These are phyloP conservation scores for Tipula lateralis DNA, from an alignment of 2,888 invertebrate genomes.

Conservation along the genomic window DNA sequence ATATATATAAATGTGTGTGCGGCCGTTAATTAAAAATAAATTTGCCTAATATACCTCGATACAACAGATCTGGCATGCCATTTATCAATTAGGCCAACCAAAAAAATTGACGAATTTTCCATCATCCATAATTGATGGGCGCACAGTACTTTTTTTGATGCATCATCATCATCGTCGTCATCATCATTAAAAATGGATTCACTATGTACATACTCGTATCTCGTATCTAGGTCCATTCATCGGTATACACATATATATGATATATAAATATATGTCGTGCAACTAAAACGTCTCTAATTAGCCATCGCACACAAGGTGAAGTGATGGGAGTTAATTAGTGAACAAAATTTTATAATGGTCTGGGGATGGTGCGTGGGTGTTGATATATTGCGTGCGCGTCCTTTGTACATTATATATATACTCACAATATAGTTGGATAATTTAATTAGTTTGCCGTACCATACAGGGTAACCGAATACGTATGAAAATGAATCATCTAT, in stretches of 20 bases:
- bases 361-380: not conserved
- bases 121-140: conserved; percentile 5
- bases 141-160: not conserved
- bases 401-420: not conserved
- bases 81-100: not conserved
- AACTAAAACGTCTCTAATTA: not conserved
- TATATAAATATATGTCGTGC: too few relatives aligned
- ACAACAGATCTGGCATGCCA: not conserved
- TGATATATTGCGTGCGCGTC: not conserved
- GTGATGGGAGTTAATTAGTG: not conserved
- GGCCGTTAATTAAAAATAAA: not conserved
- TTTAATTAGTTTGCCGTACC: not conserved
- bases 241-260: too few relatives aligned
- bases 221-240: not conserved
- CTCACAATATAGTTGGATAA: not conserved
- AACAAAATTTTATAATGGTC: not conserved
- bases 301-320: not conserved
- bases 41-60: conserved; percentile 24
- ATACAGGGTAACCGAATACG: not conserved
- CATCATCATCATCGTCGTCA: too few relatives aligned
- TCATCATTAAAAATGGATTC: not conserved
- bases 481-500: not conserved
- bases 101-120: not conserved
- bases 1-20: not conserved
- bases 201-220: not conserved